These are phyloP conservation scores for Struthidea cinerea DNA, from an alignment of 2,113 vertebrate genomes.

Conservation along the genomic window DNA sequence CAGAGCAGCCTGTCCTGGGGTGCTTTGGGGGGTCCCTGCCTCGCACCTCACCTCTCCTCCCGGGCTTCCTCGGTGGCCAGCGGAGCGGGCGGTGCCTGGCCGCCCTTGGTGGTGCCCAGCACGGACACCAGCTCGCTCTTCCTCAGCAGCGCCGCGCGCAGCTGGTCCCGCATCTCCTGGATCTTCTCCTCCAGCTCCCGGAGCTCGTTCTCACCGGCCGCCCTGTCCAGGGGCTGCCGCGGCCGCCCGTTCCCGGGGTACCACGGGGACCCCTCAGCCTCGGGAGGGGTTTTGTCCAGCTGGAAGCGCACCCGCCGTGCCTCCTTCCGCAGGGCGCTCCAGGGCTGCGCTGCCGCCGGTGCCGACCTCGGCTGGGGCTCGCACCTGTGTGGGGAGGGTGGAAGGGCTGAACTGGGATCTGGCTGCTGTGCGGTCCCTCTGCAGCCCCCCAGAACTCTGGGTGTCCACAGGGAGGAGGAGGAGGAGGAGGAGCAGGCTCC, in stretches of 20 bases:
- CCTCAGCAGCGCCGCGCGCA: constrained; percentile 73
- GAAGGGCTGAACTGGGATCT: background rate
- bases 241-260: constrained; percentile 53
- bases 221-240: background rate
- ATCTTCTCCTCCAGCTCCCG: constrained; percentile 80
- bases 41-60: constrained; percentile 64
- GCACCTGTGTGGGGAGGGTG: background rate
- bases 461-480: background rate
- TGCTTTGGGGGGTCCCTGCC: background rate
- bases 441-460: rapidly evolving
- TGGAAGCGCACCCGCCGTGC: constrained; percentile 3
- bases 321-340: background rate
- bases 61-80: constrained; percentile 16
- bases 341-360: background rate
- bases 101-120: constrained; percentile 48
- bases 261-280: background rate
- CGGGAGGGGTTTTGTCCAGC: background rate
- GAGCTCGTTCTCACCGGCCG: constrained; percentile 61
- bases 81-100: background rate
- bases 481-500: background rate
- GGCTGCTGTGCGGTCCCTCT: background rate
- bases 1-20: background rate
- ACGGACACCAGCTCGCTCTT: constrained; percentile 78
- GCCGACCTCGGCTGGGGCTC: constrained; percentile 27
- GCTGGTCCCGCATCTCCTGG: constrained; percentile 69